Evolutionary conservation across 2,888 invertebrate species (phyloP), one percentile per base, ranked within the genome.

Genomic region (Dolichopus griseipennis): DNA sequence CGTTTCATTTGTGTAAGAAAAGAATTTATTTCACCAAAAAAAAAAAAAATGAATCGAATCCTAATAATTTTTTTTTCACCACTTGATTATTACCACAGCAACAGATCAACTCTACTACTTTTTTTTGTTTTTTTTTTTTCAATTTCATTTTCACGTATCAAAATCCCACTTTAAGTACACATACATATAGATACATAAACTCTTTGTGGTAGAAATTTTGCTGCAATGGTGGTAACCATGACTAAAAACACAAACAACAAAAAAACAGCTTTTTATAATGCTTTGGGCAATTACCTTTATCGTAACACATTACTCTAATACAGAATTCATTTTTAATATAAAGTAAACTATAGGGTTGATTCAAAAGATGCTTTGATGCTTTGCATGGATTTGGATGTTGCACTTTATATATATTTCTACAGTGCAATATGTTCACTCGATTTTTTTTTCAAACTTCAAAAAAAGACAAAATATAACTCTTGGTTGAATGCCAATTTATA

Each of bases 401-500:
- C 15, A 12, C 41, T 41, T 9, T 9, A 12, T 41, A 41, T 41
- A 41, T 12, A 41, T 41, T n/a, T n/a, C 4, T 15, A 41, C 12
- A 27, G n/a, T 41, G 8, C 2, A 41, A 41, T 41, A 7, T 41
- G 15, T 41, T 41, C 9, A 12, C 12, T 41, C 4, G 52, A 10
- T 52, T 52, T 15, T 6, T 1, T 52, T 43, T 43, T 43, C 43
- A 43, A 4, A 43, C 6, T 37, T 7, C 37, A 8, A 12, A 37
- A 37, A 4, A 2, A 37, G 37, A 37, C 15, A 41, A 52, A 6
- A n/a, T 4, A 52, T 52, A 15, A 6, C 18, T 52, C 15, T 52
- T 52, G 52, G 52, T 52, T 52, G n/a, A 52, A 52, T 52, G 52
- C 52, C 52, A 52, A 52, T 52, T 52, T 52, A 18, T 52, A 52